phyloP scores from a whole-genome alignment of 2,888 invertebrate genomes.

The Pammene aurita region DNA sequence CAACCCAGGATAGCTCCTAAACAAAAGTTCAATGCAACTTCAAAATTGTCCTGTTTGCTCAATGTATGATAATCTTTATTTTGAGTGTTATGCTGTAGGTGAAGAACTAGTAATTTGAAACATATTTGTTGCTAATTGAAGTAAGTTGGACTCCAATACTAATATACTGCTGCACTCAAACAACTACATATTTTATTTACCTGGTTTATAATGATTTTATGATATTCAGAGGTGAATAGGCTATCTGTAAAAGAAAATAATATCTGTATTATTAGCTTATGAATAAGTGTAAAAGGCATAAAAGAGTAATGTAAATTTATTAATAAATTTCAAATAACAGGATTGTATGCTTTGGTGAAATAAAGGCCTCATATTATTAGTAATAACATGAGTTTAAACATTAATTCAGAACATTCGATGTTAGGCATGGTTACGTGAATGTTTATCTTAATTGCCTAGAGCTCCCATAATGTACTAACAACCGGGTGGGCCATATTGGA shows the following conservation, averaged over 20 bases:
- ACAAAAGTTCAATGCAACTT: no score
- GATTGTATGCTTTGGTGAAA: conserved; percentile 3
- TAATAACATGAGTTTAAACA: conserved; percentile 2
- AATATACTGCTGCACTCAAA: no score
- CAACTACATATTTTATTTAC: conserved; percentile 35
- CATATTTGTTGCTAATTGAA: no score
- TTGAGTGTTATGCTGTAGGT: no score
- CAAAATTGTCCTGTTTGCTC: no score
- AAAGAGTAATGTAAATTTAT: background rate
- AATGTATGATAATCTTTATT: no score
- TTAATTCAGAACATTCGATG: background rate
- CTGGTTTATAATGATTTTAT: conserved; percentile 47
- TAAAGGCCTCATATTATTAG: conserved; percentile 1
- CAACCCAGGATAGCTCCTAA: no score
- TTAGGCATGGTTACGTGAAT: conserved; percentile 33
- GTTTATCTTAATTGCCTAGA: conserved; percentile 39
- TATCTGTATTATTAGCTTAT: background rate
- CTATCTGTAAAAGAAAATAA: conserved; percentile 48
- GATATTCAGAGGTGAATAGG: conserved; percentile 45
- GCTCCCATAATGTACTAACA: conserved; percentile 50
- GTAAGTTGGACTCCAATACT: no score
- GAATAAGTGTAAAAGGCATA: background rate
- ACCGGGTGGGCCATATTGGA: conserved; percentile 74
- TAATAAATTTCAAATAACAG: background rate
- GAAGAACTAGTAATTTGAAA: no score